Base-by-base conservation (phyloP, 2,113 vertebrate genomes). In the Oryzias javanicus region DNA sequence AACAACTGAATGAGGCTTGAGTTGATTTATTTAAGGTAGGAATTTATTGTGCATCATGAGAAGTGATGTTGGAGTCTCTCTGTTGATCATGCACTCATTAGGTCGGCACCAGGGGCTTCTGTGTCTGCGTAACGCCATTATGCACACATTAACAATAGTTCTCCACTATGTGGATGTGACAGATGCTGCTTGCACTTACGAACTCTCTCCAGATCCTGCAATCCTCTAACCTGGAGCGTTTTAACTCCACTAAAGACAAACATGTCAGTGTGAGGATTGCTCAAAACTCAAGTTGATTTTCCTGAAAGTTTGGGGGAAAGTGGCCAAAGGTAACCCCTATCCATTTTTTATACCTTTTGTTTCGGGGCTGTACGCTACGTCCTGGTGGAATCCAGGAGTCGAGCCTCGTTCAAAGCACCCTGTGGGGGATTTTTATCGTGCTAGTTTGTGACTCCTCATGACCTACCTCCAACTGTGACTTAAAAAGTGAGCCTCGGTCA, bases 1-100 rank as follows among this genome's bases (percentile, higher is more conserved):
- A 74, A 78, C 69, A 77, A 59, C 51, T 49, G 61, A 49, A 44
- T 19, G 76, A 42, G 18, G 53, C 41, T 65, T 57, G 35, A 64
- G 72, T 54, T 58, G 45, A 55, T 55, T 51, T 75, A 16, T 50
- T 29, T 52, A 52, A 68, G 42, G 22, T 63, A 63, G 60, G 51
- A 66, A 46, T 81, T 70, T 10, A 42, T 46, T 51, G 5, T 52
- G 49, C 17, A 49, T 56, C 68, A 45, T 70, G 41, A 54, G 60
- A 58, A 20, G 49, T 55, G 24, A 27, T 69, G 41, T 57, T 14
- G n/a, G 19, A 24, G 42, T 56, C 29, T 53, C 22, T 40, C 20
- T 52, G 5, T 45, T 66, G 45, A 55, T 47, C 15, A 7, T 50
- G 22, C 45, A 20, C 24, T 59, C 17, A 62, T 56, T 20, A 35